Conservation (phyloP, 2,888 invertebrate genomes). For the Xestia sexstrigata region DNA sequence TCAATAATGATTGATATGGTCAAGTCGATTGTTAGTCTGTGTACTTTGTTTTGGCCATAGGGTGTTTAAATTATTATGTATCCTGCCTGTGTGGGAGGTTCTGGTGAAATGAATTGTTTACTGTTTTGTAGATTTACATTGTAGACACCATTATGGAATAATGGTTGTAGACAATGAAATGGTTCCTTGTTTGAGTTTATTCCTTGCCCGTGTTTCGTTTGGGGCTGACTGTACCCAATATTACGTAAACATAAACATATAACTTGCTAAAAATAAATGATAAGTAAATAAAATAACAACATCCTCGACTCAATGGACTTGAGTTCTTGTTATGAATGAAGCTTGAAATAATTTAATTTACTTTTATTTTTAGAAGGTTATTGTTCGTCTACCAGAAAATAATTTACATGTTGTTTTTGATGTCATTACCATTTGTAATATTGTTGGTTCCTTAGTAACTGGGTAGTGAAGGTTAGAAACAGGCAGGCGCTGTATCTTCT, state of each 20-base stretch:
- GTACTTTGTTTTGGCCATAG: no score
- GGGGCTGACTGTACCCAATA: not conserved
- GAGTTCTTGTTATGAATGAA: not conserved
- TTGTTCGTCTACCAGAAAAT: constrained; percentile 4
- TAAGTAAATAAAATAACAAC: not conserved
- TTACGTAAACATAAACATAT: not conserved
- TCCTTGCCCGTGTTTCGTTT: no score
- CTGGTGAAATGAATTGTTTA: no score
- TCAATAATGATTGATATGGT: no score
- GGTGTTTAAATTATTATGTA: no score
- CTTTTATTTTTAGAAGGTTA: constrained; percentile 6
- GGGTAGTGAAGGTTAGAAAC: not conserved
- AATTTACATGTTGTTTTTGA: not conserved
- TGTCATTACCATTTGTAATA: not conserved
- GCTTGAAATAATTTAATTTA: not conserved
- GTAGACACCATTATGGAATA: no score
- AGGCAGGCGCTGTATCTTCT: not conserved
- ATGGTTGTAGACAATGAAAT: no score
- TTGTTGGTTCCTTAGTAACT: not conserved
- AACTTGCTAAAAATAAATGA: not conserved
- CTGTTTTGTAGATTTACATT: no score
- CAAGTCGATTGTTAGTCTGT: no score
- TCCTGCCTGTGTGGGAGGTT: no score
- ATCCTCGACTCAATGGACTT: constrained; percentile 5
- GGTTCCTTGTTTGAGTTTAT: no score